A percentile compares a stretch with the other conserved stretches of the same genome.
These are phyloP conservation scores for Campoplex capitator DNA, from an alignment of 2,888 invertebrate species.

Conservation along the genomic window DNA sequence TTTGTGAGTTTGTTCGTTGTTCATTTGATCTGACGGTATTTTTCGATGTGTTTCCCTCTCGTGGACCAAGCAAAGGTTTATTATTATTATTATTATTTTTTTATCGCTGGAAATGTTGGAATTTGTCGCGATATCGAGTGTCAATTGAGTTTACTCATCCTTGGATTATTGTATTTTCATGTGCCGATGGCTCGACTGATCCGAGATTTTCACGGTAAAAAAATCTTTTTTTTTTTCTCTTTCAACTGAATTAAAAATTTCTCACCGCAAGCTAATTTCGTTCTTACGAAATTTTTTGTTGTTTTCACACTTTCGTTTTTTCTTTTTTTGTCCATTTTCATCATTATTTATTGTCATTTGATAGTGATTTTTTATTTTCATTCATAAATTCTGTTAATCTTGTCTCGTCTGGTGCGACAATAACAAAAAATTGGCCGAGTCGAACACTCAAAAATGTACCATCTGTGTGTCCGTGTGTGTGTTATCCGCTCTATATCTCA, in stretches of 20 bases:
- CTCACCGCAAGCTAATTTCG: conserved; percentile 19
- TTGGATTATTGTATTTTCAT: neutral
- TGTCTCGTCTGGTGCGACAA: conserved; percentile 18
- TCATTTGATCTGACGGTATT: conserved; percentile 26
- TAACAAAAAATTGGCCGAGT: conserved; percentile 16
- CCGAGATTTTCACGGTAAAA: conserved; percentile 40
- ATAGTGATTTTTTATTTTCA: conserved; percentile 44
- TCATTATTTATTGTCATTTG: conserved; percentile 9
- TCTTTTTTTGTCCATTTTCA: conserved; percentile 12
- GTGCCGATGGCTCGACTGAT: conserved; percentile 15
- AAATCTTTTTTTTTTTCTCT: neutral
- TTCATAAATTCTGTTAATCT: neutral
- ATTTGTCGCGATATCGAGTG: conserved; percentile 53
- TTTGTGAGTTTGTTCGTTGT: conserved; percentile 21
- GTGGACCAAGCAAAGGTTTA: conserved; percentile 43
- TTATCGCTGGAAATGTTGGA: conserved; percentile 33
- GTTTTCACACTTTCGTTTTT: conserved; percentile 46
- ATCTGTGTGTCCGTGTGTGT: conserved; percentile 40
- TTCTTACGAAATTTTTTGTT: conserved; percentile 30
- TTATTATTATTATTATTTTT: neutral
- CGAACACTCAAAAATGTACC: conserved; percentile 46
- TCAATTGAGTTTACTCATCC: conserved; percentile 33
- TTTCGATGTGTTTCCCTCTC: conserved; percentile 40
- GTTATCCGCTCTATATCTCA: conserved; percentile 63
- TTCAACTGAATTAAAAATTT: conserved; percentile 32